Conservation (phyloP, 1,140 invertebrate species). For the Panonychus citri region DNA sequence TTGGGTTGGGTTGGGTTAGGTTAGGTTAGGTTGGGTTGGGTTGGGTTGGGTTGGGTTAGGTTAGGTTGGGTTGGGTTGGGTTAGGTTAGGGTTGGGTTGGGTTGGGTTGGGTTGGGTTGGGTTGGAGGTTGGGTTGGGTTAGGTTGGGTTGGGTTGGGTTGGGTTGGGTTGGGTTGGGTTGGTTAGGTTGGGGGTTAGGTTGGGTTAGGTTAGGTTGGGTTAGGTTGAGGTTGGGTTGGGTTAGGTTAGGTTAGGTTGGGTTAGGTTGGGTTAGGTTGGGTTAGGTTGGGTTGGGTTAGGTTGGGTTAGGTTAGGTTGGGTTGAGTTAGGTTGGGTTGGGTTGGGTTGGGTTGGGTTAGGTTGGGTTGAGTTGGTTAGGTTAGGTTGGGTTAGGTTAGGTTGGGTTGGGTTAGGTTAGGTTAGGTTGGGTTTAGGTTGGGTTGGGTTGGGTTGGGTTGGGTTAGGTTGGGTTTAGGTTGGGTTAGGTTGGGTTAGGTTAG, state of each 20-base stretch:
- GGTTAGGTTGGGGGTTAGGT: too few relatives aligned
- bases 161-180: background rate
- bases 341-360: constrained; percentile 14
- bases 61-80: constrained; percentile 15
- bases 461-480: too few relatives aligned
- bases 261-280: constrained; percentile 12
- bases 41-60: constrained; percentile 14
- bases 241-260: constrained; percentile 12
- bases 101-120: constrained; percentile 15
- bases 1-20: constrained; percentile 16
- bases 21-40: constrained; percentile 17
- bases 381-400: constrained; percentile 14
- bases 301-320: constrained; percentile 14
- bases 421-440: constrained; percentile 16
- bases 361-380: constrained; percentile 14
- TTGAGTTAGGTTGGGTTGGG: constrained; percentile 14
- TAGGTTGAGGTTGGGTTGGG: constrained; percentile 12
- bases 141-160: constrained; percentile 2
- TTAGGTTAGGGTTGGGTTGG: constrained; percentile 14
- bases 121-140: constrained; percentile 12
- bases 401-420: constrained; percentile 11
- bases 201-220: constrained; percentile 15
- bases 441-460: constrained; percentile 13
- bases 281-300: constrained; percentile 1
- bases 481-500: constrained; percentile 11